Evolutionary conservation across 2,113 vertebrate genomes (phyloP).

Genomic region (Chaetura pelagica): DNA sequence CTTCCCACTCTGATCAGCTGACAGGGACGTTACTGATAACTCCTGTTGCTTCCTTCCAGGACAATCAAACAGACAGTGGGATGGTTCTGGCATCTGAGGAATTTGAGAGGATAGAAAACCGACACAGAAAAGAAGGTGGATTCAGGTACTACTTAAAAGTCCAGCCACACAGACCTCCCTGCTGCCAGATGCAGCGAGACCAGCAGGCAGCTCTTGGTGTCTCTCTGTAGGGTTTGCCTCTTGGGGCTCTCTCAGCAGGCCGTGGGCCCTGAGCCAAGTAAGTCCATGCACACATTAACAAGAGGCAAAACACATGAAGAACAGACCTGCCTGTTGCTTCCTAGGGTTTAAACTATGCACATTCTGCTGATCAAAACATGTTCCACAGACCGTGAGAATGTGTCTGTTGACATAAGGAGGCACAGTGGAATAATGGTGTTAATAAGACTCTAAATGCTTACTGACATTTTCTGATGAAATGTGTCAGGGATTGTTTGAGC

Average conservation of each 20-base stretch:
- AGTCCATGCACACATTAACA: not conserved
- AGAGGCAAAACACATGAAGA: not conserved
- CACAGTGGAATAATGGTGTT: not conserved
- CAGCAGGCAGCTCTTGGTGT: constrained; percentile 17
- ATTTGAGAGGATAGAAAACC: constrained; percentile 91
- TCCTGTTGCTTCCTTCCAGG: constrained; percentile 79
- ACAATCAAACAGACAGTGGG: constrained; percentile 98
- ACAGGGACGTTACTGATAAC: constrained; percentile 57
- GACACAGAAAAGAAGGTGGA: constrained; percentile 80
- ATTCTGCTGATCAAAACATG: not conserved
- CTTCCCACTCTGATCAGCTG: not conserved
- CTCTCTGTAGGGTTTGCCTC: not conserved
- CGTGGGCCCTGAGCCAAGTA: constrained; percentile 2
- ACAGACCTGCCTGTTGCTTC: constrained; percentile 11
- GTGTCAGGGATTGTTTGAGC: not conserved
- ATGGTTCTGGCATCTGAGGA: constrained; percentile 99
- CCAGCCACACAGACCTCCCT: not conserved
- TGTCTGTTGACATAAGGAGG: not conserved
- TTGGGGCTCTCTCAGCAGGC: constrained; percentile 2
- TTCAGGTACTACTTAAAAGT: constrained; percentile 77
- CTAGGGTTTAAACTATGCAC: not conserved
- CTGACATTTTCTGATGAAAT: not conserved
- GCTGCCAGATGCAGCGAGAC: constrained; percentile 11
- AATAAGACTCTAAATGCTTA: not conserved
- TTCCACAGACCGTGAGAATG: not conserved